Conservation (phyloP, 2,888 invertebrate genomes). For the Polylopha cassiicola region DNA sequence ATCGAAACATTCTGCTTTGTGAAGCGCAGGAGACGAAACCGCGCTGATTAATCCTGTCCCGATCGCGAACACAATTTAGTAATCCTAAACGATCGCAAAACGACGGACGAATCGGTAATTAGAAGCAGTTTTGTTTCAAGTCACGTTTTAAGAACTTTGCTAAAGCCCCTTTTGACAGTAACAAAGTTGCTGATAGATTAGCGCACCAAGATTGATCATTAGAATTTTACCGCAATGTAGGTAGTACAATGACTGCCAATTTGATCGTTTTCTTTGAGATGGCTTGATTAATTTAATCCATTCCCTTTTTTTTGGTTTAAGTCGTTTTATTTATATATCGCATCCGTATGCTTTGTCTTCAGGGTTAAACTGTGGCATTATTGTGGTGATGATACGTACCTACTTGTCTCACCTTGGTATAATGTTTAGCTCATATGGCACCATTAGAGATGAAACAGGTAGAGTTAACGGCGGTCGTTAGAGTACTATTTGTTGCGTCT, state of each 20-base stretch:
- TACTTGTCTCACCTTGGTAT: slow-evolving; percentile 55
- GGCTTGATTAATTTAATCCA: slow-evolving; percentile 21
- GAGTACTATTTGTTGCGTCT: slow-evolving; percentile 52
- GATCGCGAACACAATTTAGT: slow-evolving; percentile 41
- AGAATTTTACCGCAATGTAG: slow-evolving; percentile 9
- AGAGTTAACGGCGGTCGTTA: slow-evolving; percentile 38
- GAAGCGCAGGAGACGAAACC: slow-evolving; percentile 23
- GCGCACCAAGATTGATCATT: slow-evolving; percentile 1
- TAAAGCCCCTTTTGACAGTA: slow-evolving; percentile 39
- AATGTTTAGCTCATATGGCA: slow-evolving; percentile 45
- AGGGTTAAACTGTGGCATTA: slow-evolving; percentile 29
- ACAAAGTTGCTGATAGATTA: slow-evolving; percentile 15
- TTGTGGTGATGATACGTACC: slow-evolving; percentile 32
- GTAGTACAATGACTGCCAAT: slow-evolving; percentile 33
- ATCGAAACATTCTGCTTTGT: slow-evolving; percentile 20
- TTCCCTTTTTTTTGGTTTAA: slow-evolving; percentile 16
- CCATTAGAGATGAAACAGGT: slow-evolving; percentile 40
- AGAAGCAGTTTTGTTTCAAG: slow-evolving; percentile 43
- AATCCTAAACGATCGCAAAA: slow-evolving; percentile 42
- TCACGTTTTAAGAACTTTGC: slow-evolving; percentile 45
- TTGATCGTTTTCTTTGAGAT: slow-evolving; percentile 32
- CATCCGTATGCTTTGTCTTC: slow-evolving; percentile 38
- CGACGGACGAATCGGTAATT: slow-evolving; percentile 50
- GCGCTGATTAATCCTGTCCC: slow-evolving; percentile 25
- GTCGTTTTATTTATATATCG: slow-evolving; percentile 10